phyloP scores from a whole-genome alignment of 1,140 invertebrate genomes.

The Brachionus asplanchnoidis region DNA sequence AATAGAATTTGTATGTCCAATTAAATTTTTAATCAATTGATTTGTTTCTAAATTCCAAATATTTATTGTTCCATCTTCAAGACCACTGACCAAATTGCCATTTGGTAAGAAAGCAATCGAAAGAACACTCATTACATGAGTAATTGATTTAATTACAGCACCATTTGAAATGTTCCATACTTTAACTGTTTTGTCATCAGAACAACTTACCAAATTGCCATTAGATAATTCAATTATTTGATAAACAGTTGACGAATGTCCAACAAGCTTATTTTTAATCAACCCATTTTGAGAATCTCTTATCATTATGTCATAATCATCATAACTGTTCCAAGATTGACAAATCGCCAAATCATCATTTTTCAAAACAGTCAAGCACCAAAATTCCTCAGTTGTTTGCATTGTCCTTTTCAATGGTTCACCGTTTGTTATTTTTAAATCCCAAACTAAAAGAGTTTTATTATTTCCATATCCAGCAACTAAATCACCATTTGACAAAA shows the following conservation, averaged over 20 bases:
- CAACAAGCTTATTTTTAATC: not conserved
- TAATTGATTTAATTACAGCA: not conserved
- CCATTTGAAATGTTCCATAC: not conserved
- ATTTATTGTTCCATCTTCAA: not conserved
- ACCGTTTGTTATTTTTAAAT: not conserved
- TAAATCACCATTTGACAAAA: not conserved
- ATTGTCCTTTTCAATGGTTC: not conserved
- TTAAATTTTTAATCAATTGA: not conserved
- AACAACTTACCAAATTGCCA: not conserved
- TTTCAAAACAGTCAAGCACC: not conserved
- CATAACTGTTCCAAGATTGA: no score
- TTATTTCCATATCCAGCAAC: not conserved
- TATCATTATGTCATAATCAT: not conserved
- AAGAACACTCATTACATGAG: not conserved
- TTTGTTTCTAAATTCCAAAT: not conserved
- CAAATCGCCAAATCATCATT: not conserved
- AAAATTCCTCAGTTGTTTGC: not conserved
- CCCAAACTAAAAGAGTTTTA: not conserved
- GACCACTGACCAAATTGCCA: not conserved
- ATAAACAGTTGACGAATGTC: not conserved
- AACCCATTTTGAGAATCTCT: not conserved
- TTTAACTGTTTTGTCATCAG: not conserved
- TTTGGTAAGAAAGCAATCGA: not conserved
- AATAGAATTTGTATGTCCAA: not conserved
- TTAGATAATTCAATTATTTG: not conserved